These are phyloP conservation scores for Nemopilema nomurai DNA, from an alignment of 30 jellyfish, hydroid and myxozoan genomes.

Conservation along the genomic window DNA sequence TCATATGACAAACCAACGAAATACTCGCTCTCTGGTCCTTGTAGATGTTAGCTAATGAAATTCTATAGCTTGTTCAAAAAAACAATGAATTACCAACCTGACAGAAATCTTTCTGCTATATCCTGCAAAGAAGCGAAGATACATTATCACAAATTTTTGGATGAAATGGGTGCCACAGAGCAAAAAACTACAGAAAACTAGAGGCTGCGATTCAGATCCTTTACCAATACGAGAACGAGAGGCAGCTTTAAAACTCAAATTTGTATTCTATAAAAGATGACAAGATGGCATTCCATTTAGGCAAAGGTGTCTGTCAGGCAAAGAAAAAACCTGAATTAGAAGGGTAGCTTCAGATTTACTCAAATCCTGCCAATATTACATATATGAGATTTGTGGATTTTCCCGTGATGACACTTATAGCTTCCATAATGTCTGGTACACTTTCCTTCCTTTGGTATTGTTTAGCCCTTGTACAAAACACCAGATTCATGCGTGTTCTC, in stretches of 20 bases:
- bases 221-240: neutral
- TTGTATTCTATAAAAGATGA: no score
- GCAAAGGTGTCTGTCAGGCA: neutral
- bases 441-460: neutral
- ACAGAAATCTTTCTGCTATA: conserved; percentile 30
- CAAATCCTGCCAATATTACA: no score
- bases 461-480: neutral
- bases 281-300: neutral
- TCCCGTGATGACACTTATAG: no score
- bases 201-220: no score
- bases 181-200: no score
- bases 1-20: no score
- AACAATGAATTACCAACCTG: conserved; percentile 2
- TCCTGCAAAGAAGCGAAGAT: conserved; percentile 15
- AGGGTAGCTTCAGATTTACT: no score
- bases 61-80: neutral
- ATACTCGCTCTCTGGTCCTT: no score
- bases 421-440: no score
- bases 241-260: no score
- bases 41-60: no score
- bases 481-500: neutral
- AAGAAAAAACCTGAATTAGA: neutral
- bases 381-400: no score
- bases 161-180: neutral
- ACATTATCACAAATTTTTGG: neutral